Evolutionary conservation across 35 echinoderm and acorn worm genomes (phyloP).

Genomic region (Holothuria glaberrima): DNA sequence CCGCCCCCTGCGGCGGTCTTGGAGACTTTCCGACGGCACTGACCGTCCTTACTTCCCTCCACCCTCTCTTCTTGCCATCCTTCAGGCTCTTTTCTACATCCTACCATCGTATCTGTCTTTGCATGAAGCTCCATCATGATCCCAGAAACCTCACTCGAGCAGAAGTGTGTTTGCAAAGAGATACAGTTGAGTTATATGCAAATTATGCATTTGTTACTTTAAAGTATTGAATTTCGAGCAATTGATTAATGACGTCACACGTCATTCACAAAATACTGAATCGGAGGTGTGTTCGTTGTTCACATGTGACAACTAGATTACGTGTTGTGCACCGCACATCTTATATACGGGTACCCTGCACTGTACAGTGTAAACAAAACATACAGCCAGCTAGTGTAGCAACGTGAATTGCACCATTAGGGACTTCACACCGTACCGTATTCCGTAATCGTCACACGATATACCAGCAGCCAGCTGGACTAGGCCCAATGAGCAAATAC

Average conservation of each 20-base stretch:
- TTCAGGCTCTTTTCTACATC: neutral
- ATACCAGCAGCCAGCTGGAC: no score
- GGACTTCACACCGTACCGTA: no score
- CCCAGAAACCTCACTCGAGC: no score
- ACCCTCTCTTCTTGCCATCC: neutral
- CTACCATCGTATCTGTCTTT: neutral
- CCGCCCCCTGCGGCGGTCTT: neutral
- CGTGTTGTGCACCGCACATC: neutral
- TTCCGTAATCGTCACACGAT: no score
- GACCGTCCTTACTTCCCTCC: neutral
- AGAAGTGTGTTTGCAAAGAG: no score
- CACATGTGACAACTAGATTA: no score
- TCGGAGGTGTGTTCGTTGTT: neutral
- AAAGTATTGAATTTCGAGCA: conserved; percentile 1
- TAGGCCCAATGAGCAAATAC: neutral
- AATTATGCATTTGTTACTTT: neutral
- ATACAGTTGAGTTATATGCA: no score
- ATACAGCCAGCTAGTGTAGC: no score
- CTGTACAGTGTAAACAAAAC: no score
- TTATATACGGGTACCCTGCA: no score
- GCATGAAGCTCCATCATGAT: neutral
- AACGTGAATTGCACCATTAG: no score
- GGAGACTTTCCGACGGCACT: no score
- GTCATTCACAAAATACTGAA: neutral
- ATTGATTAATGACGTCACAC: conserved; percentile 5